Conservation (phyloP, 2,888 invertebrate genomes). For the Cenopis cana region DNA sequence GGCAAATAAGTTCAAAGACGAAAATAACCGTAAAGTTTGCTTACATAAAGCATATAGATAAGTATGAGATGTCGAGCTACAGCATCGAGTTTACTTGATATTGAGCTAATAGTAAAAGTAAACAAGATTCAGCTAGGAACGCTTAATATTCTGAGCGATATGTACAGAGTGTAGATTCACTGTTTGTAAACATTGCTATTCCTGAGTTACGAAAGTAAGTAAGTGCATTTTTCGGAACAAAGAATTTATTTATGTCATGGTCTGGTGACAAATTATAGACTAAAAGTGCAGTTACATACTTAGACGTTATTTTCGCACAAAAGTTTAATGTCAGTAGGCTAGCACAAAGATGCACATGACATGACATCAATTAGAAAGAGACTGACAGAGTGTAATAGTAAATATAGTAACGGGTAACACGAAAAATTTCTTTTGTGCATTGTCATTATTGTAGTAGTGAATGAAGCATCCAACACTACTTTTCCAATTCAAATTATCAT, state of each 20-base stretch:
- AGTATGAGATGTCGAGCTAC: slow-evolving; percentile 6
- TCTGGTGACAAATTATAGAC: slow-evolving; percentile 14
- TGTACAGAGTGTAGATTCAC: slow-evolving; percentile 35
- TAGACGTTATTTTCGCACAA: too few species aligned
- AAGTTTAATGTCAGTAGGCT: too few species aligned
- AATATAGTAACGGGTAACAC: too few species aligned
- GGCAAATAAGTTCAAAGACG: slow-evolving; percentile 1
- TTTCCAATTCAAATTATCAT: slow-evolving; percentile 15
- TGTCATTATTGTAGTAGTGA: neutral
- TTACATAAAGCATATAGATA: slow-evolving; percentile 14
- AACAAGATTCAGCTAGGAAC: slow-evolving; percentile 39
- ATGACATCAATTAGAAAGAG: too few species aligned
- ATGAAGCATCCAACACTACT: neutral
- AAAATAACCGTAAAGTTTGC: slow-evolving; percentile 6
- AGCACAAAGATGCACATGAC: neutral
- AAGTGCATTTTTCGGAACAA: slow-evolving; percentile 34
- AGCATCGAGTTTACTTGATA: slow-evolving; percentile 30
- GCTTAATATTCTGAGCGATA: slow-evolving; percentile 31
- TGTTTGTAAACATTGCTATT: slow-evolving; percentile 36
- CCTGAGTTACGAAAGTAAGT: slow-evolving; percentile 14
- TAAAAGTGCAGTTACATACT: neutral
- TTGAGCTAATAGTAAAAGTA: slow-evolving; percentile 24
- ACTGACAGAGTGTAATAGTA: too few species aligned
- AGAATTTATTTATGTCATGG: slow-evolving; percentile 3
- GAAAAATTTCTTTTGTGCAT: too few species aligned